Evolutionary conservation across 37 sponge, comb jelly and placozoan species (phyloP).

Genomic region (Chondrosia reniformis): DNA sequence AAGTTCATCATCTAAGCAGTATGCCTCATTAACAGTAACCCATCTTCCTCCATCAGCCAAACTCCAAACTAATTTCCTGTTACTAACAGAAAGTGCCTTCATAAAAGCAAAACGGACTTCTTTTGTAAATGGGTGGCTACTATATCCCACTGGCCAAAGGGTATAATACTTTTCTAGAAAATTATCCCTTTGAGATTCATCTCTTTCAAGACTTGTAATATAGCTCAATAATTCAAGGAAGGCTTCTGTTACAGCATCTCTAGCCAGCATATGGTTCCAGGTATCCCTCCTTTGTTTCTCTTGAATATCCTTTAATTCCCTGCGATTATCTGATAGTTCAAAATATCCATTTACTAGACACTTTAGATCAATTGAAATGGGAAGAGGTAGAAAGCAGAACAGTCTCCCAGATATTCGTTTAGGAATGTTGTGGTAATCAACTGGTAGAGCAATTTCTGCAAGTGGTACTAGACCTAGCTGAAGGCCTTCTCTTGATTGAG

Average conservation of each 20-base stretch:
- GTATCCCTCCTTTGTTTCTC: background rate
- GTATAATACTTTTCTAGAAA: slow-evolving; percentile 39
- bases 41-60: slow-evolving; percentile 30
- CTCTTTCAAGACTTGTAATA: slow-evolving; percentile 8
- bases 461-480: slow-evolving; percentile 23
- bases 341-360: slow-evolving; percentile 59
- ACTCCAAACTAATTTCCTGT: background rate
- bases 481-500: slow-evolving; percentile 7
- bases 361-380: slow-evolving; percentile 28
- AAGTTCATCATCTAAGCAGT: background rate
- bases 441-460: slow-evolving; percentile 31
- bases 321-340: slow-evolving; percentile 43
- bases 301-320: slow-evolving; percentile 16
- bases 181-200: background rate
- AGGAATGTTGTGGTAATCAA: background rate
- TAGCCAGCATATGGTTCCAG: slow-evolving; percentile 53
- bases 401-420: background rate
- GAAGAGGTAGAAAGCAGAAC: slow-evolving; percentile 66
- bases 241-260: slow-evolving; percentile 27
- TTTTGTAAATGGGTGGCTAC: background rate
- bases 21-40: slow-evolving; percentile 25
- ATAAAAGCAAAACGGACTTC: background rate
- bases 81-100: background rate
- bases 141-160: slow-evolving; percentile 30
- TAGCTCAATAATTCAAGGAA: slow-evolving; percentile 16